Evolutionary conservation across 2,113 vertebrate genomes (phyloP).

Genomic region (Trogon surrucura): DNA sequence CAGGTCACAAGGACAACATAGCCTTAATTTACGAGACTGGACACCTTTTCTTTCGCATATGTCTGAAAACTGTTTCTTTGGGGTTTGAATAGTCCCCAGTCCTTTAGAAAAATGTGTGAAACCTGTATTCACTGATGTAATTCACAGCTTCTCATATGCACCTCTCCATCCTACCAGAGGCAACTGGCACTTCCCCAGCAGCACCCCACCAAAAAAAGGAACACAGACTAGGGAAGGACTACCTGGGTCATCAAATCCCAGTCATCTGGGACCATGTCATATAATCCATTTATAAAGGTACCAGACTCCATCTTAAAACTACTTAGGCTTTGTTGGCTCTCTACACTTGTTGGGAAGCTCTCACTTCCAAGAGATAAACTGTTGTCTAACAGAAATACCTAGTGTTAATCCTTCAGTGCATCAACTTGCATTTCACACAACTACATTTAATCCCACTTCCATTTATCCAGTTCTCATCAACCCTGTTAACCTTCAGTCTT

Average conservation of each 20-base stretch:
- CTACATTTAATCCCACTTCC: not conserved
- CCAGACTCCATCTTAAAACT: not conserved
- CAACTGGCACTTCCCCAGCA: not conserved
- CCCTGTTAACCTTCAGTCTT: not conserved
- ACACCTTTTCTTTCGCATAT: not conserved
- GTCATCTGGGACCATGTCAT: not conserved
- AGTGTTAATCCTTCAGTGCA: not conserved
- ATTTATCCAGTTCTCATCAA: not conserved
- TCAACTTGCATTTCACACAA: not conserved
- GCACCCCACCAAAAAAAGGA: not conserved
- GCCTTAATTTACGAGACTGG: not conserved
- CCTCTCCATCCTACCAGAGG: not conserved
- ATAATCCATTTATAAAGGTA: constrained; percentile 5
- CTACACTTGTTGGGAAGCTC: not conserved
- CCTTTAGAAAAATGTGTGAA: not conserved
- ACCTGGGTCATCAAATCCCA: not conserved
- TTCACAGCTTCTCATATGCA: not conserved
- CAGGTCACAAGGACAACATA: not conserved
- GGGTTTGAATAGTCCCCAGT: not conserved
- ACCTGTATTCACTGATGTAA: not conserved
- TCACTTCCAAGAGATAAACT: not conserved
- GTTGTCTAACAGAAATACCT: not conserved
- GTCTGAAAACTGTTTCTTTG: not conserved
- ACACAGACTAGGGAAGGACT: not conserved
- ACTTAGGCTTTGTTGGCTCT: not conserved